A percentile compares a stretch with the other conserved stretches of the same genome.
These are phyloP conservation scores for Rana temporaria DNA, from an alignment of 2,113 vertebrate species.

Conservation along the genomic window DNA sequence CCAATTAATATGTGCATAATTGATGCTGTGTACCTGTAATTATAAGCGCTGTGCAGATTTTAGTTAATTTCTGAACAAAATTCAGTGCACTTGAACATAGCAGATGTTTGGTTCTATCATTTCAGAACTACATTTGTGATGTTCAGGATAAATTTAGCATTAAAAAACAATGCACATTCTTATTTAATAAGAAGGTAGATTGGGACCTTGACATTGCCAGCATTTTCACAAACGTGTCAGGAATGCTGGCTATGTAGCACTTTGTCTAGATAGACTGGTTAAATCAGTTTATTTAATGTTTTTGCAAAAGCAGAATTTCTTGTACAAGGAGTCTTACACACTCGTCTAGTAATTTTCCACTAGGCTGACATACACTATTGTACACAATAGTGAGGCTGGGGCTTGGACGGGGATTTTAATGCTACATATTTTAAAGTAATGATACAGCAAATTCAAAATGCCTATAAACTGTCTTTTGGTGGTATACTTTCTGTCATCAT, in stretches of 20 bases:
- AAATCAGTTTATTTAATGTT: slow-evolving; percentile 30
- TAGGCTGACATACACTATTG: neutral
- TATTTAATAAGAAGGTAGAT: slow-evolving; percentile 54
- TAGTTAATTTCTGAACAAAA: too few species aligned
- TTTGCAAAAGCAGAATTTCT: slow-evolving; percentile 29
- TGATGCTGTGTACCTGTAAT: too few species aligned
- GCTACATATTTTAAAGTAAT: neutral
- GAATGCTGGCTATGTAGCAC: slow-evolving; percentile 8
- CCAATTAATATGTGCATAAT: too few species aligned
- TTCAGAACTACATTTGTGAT: too few species aligned
- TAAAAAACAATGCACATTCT: slow-evolving; percentile 65
- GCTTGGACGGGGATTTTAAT: neutral
- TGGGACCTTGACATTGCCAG: slow-evolving; percentile 57
- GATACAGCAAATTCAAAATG: too few species aligned
- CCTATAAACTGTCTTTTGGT: too few species aligned
- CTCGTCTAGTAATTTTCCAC: slow-evolving; percentile 48
- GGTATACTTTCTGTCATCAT: too few species aligned
- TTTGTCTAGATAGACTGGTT: slow-evolving; percentile 7
- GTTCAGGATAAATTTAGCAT: too few species aligned
- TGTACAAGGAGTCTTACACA: slow-evolving; percentile 2
- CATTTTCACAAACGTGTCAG: slow-evolving; percentile 25
- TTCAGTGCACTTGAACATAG: too few species aligned
- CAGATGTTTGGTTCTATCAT: too few species aligned
- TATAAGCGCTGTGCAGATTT: too few species aligned
- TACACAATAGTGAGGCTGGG: neutral